Evolutionary conservation across 2,113 vertebrate species (phyloP).

Genomic region (Rhipidura dahli): DNA sequence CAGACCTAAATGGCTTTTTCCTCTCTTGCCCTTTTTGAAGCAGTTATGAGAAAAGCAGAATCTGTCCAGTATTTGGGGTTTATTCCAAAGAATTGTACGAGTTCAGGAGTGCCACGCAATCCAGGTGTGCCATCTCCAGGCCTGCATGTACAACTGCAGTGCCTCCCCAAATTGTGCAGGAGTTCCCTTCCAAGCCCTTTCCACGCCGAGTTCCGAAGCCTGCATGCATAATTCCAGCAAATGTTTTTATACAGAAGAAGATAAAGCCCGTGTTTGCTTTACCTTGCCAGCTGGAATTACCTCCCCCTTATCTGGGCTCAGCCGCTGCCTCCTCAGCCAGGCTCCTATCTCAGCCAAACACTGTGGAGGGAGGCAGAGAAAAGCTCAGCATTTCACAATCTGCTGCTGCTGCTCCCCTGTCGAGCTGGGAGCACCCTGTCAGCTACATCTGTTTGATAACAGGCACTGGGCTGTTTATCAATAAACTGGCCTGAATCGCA

Average conservation of each 20-base stretch:
- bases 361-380: conserved; percentile 35
- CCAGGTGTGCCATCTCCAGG: conserved; percentile 60
- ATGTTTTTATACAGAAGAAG: conserved; percentile 5
- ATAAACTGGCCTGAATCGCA: not conserved
- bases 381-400: conserved; percentile 16
- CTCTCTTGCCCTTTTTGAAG: not conserved
- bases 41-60: not conserved
- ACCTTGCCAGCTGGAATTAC: conserved; percentile 53
- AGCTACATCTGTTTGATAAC: conserved; percentile 12
- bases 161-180: not conserved
- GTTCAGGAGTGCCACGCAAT: not conserved
- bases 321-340: conserved; percentile 38
- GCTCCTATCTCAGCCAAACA: conserved; percentile 49
- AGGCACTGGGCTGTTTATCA: conserved; percentile 29
- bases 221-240: conserved; percentile 19
- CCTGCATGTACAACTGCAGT: not conserved
- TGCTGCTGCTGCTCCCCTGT: conserved; percentile 14
- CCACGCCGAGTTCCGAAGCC: not conserved
- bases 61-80: not conserved
- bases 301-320: conserved; percentile 49
- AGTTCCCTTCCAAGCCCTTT: not conserved
- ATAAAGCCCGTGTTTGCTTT: conserved; percentile 58
- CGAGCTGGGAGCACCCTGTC: not conserved
- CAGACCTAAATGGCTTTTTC: not conserved
- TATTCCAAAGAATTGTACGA: not conserved